Conservation (phyloP, 2,113 vertebrate genomes). For the Illadopsis cleaveri region DNA sequence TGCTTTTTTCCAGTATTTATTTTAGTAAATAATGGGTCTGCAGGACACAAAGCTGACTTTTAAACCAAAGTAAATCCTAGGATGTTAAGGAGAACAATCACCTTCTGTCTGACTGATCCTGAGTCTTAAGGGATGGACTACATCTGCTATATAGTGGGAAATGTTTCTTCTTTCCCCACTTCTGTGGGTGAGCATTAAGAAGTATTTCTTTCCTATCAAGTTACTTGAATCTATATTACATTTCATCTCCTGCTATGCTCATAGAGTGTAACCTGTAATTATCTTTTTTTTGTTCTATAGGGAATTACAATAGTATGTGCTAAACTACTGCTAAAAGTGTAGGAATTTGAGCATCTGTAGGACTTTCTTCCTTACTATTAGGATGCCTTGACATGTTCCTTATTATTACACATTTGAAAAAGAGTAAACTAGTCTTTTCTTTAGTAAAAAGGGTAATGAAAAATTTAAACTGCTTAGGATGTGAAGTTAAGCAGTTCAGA, state of each 20-base stretch:
- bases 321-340: background rate
- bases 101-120: conserved; percentile 12
- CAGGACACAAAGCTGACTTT: background rate
- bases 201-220: background rate
- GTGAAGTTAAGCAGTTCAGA: background rate
- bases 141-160: background rate
- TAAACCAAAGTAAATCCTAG: background rate
- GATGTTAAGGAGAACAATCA: conserved; percentile 20
- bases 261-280: rapidly evolving
- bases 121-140: background rate
- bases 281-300: background rate
- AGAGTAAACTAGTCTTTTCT: background rate
- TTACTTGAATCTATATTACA: background rate
- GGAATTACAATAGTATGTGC: rapidly evolving
- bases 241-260: background rate
- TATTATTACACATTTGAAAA: background rate
- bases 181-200: background rate
- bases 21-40: background rate
- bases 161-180: background rate
- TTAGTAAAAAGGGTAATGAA: background rate
- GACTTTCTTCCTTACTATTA: background rate
- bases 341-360: background rate
- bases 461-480: background rate
- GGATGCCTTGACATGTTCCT: background rate
- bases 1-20: background rate